Percentiles rank a stretch among this genome's conserved stretches.
Evolutionary conservation across 2,888 invertebrate genomes (phyloP).

Genomic region (Copidosoma aretas): DNA sequence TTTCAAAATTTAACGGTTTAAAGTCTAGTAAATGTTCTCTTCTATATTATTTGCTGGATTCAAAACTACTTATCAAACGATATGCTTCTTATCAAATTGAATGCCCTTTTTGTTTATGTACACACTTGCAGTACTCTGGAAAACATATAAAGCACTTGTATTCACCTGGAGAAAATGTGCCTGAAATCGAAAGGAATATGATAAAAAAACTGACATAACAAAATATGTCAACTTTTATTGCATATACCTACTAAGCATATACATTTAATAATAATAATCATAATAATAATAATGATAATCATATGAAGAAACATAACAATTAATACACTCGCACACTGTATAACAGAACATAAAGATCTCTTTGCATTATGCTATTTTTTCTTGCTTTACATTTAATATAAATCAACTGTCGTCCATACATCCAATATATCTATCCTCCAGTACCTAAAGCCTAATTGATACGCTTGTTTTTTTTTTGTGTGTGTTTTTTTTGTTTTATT

Average conservation of each 20-base stretch:
- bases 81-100: too few relatives aligned
- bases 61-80: too few relatives aligned
- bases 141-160: too few relatives aligned
- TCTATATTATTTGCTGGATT: too few relatives aligned
- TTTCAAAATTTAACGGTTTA: too few relatives aligned
- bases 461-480: not conserved
- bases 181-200: not conserved
- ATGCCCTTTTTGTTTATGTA: too few relatives aligned
- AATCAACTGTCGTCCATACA: slow-evolving; percentile 21
- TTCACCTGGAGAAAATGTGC: too few relatives aligned
- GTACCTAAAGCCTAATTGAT: not conserved
- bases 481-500: not conserved
- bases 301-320: slow-evolving; percentile 5
- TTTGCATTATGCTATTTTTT: not conserved
- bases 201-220: slow-evolving; percentile 10
- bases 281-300: slow-evolving; percentile 27
- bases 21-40: too few relatives aligned
- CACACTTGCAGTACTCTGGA: too few relatives aligned
- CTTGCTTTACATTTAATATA: slow-evolving; percentile 1
- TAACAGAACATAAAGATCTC: not conserved
- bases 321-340: slow-evolving; percentile 21
- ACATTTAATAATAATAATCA: slow-evolving; percentile 26
- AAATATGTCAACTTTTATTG: slow-evolving; percentile 28
- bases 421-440: slow-evolving; percentile 4
- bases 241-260: slow-evolving; percentile 9